Evolutionary conservation across 2,113 vertebrate species (phyloP).

Genomic region (Passer montanus): DNA sequence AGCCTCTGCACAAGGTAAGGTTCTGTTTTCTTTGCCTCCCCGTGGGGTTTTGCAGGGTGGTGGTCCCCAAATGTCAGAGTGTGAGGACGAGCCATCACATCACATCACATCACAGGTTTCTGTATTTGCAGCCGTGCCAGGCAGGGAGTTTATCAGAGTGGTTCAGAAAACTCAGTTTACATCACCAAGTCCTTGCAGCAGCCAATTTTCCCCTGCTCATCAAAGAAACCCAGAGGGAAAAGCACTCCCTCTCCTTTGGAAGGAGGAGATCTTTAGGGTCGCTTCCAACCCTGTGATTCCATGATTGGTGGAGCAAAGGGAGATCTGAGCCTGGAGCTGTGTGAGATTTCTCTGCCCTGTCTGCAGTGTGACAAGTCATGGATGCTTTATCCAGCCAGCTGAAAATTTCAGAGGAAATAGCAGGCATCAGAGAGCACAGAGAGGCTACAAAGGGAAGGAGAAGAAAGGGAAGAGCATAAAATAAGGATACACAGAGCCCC

Average conservation of each 20-base stretch:
- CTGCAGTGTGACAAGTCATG: background rate
- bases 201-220: background rate
- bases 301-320: background rate
- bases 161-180: background rate
- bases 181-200: background rate
- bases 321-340: background rate
- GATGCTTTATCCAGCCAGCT: background rate
- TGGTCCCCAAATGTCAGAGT: background rate
- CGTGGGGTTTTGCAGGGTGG: background rate
- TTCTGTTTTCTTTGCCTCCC: background rate
- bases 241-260: background rate
- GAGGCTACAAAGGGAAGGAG: background rate
- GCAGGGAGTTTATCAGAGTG: background rate
- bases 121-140: background rate
- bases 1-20: slow-evolving; percentile 36
- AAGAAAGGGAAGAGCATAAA: background rate
- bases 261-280: background rate
- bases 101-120: background rate
- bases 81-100: rapidly evolving
- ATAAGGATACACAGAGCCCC: background rate
- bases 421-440: background rate
- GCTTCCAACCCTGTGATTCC: background rate
- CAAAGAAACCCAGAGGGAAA: background rate
- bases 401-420: background rate
- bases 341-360: background rate